Evolutionary conservation across 2,888 invertebrate genomes (phyloP).

Genomic region (Cheiracanthium punctorium): DNA sequence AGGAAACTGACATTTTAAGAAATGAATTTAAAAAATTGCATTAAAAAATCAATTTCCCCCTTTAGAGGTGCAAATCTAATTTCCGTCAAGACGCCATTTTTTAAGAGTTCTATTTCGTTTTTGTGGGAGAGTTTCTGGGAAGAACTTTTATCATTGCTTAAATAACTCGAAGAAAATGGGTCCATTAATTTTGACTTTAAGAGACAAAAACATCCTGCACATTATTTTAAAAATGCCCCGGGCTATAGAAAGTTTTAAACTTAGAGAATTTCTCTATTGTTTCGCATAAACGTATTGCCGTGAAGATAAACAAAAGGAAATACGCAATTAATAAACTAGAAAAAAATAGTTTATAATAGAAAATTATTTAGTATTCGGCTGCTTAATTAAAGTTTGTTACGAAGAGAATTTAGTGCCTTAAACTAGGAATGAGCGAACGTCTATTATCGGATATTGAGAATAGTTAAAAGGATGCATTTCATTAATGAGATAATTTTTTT

Average conservation of each 20-base stretch:
- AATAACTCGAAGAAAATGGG: background rate
- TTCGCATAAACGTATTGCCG: background rate
- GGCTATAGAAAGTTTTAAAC: background rate
- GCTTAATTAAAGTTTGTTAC: too few species aligned
- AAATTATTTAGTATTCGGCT: too few species aligned
- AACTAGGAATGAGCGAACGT: too few species aligned
- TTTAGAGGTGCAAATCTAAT: constrained; percentile 3
- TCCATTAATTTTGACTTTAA: background rate
- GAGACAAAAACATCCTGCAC: background rate
- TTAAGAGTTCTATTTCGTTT: background rate
- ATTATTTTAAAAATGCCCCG: background rate
- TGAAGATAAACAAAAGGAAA: background rate
- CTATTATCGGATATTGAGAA: too few species aligned
- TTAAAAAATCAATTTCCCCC: constrained; percentile 1
- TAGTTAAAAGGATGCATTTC: too few species aligned
- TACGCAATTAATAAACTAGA: too few species aligned
- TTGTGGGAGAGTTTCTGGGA: background rate
- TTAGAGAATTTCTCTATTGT: background rate
- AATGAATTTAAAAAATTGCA: background rate
- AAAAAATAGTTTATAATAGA: too few species aligned
- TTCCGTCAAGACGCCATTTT: background rate
- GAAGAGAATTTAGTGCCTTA: too few species aligned
- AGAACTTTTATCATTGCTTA: background rate
- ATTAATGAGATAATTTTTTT: too few species aligned
- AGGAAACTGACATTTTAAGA: background rate